Conservation (phyloP, 2,797 vertebrate genomes). For the Enteromius mattozi region DNA sequence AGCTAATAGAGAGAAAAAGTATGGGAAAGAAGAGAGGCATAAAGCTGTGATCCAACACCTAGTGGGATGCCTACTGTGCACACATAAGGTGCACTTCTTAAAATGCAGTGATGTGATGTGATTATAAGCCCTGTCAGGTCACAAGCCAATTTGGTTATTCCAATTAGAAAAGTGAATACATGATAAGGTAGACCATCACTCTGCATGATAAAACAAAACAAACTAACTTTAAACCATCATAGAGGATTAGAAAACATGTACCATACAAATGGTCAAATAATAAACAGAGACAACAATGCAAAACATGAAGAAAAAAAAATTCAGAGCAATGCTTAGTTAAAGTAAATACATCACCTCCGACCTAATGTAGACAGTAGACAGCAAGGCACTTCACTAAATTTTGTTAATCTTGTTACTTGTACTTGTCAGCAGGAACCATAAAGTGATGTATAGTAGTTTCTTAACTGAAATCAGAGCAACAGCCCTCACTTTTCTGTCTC, state of each 20-base stretch:
- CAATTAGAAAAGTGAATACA: not conserved
- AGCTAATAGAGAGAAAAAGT: not conserved
- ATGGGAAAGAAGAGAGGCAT: not conserved
- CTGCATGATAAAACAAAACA: not conserved
- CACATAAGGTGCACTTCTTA: not conserved
- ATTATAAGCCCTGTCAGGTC: not conserved
- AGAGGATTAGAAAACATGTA: not conserved
- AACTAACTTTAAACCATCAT: not conserved
- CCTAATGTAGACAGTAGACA: too few relatives aligned
- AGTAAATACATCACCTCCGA: slow-evolving; percentile 52
- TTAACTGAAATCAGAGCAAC: too few relatives aligned
- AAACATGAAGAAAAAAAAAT: not conserved
- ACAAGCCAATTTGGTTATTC: not conserved
- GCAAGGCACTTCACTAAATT: too few relatives aligned
- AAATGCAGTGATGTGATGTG: not conserved
- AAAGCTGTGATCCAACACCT: not conserved
- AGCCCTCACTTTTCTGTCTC: too few relatives aligned
- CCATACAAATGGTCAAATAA: not conserved
- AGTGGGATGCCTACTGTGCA: not conserved
- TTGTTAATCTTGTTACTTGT: too few relatives aligned
- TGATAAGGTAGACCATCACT: not conserved
- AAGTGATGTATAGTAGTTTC: too few relatives aligned
- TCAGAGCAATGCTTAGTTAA: not conserved
- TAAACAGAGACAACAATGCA: not conserved
- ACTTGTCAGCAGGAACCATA: too few relatives aligned